Evolutionary conservation across 2,888 invertebrate genomes (phyloP).

Genomic region (Drosophila kambysellisi): DNA sequence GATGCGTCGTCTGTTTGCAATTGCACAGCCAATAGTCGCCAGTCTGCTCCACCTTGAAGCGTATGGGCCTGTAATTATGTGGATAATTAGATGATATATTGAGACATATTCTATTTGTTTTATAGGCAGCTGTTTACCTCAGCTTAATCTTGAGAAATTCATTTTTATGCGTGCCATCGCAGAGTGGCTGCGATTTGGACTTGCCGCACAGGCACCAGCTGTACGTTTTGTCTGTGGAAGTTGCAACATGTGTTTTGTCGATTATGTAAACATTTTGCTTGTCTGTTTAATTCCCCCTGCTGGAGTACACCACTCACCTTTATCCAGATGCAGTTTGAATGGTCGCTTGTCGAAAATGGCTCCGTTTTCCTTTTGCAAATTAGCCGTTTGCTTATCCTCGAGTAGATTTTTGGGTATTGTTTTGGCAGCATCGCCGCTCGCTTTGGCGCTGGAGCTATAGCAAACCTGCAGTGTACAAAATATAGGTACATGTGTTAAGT

Average conservation of each 20-base stretch:
- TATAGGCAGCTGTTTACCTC: constrained; percentile 85
- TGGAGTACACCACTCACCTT: constrained; percentile 85
- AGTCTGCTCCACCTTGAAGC: constrained; percentile 93
- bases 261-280: constrained; percentile 56
- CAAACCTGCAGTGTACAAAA: constrained; percentile 33
- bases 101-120: neutral
- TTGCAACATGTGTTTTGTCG: constrained; percentile 39
- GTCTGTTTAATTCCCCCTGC: neutral
- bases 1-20: constrained; percentile 96
- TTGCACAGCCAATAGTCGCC: constrained; percentile 99
- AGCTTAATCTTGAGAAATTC: constrained; percentile 90
- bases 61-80: constrained; percentile 88
- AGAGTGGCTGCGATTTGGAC: constrained; percentile 96
- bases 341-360: constrained; percentile 95
- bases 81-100: neutral
- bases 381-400: constrained; percentile 87
- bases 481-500: neutral
- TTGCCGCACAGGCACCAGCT: constrained; percentile 98
- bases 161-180: constrained; percentile 96
- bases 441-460: constrained; percentile 49
- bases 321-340: constrained; percentile 90
- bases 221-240: constrained; percentile 89
- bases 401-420: constrained; percentile 90
- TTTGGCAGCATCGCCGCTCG: constrained; percentile 48
- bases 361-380: constrained; percentile 90